Conservation (phyloP, 2,797 vertebrate species). For the Arrhamphus sclerolepis region DNA sequence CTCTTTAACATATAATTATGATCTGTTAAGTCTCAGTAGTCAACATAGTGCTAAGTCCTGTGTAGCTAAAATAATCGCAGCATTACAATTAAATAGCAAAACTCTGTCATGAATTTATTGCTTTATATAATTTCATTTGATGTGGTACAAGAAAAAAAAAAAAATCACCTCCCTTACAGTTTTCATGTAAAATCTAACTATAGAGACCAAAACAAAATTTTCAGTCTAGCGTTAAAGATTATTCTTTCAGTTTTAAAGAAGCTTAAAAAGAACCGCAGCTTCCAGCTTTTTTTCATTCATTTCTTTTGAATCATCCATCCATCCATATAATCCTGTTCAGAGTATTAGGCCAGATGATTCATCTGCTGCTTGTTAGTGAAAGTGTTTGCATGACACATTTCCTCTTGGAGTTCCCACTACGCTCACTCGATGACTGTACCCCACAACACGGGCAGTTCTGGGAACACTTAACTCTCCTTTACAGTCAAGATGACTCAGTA, state of each 20-base stretch:
- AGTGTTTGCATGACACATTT: slow-evolving; percentile 75
- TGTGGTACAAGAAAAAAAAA: too few relatives aligned
- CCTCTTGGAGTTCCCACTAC: slow-evolving; percentile 66
- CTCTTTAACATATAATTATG: too few relatives aligned
- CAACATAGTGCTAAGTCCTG: too few relatives aligned
- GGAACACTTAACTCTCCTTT: slow-evolving; percentile 42
- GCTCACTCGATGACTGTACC: slow-evolving; percentile 53
- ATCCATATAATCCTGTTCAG: not conserved
- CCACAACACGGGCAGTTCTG: slow-evolving; percentile 37
- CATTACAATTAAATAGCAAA: too few relatives aligned
- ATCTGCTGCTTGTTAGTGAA: slow-evolving; percentile 66
- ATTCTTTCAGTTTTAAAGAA: slow-evolving; percentile 56
- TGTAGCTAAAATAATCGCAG: too few relatives aligned
- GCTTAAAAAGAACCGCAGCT: slow-evolving; percentile 46
- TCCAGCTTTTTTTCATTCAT: slow-evolving; percentile 44
- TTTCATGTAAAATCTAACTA: too few relatives aligned
- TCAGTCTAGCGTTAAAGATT: slow-evolving; percentile 45
- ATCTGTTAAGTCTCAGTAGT: too few relatives aligned
- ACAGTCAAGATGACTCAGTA: slow-evolving; percentile 38
- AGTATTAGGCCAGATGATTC: slow-evolving; percentile 52
- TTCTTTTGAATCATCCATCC: slow-evolving; percentile 3
- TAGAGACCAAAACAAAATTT: too few relatives aligned
- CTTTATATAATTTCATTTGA: too few relatives aligned
- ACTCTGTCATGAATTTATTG: too few relatives aligned
- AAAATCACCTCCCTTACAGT: too few relatives aligned